Conservation (phyloP, 2,113 vertebrate genomes). For the Theropithecus gelada region DNA sequence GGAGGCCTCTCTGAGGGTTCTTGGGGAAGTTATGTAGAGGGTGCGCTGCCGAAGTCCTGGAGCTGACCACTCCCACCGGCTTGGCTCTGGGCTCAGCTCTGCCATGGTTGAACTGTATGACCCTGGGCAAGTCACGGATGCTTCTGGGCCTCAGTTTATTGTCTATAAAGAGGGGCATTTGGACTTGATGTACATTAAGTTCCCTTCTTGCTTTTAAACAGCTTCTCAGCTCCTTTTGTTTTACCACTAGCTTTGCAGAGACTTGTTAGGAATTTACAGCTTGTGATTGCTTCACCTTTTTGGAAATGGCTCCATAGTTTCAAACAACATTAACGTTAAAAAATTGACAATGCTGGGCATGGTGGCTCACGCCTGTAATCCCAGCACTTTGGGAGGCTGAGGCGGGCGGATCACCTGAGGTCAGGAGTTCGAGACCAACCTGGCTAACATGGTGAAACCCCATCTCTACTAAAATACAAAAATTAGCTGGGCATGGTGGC, state of each 20-base stretch:
- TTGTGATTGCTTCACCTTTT: background rate
- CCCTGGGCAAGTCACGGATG: background rate
- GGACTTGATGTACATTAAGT: background rate
- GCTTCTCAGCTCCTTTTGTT: background rate
- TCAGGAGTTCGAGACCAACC: no score
- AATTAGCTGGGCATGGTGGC: no score
- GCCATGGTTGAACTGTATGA: background rate
- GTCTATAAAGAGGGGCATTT: background rate
- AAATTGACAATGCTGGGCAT: background rate
- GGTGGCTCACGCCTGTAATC: no score
- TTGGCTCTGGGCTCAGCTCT: background rate
- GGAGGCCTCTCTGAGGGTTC: background rate
- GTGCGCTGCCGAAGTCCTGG: background rate
- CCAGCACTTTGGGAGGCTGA: no score
- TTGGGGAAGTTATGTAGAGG: background rate
- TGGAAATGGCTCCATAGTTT: conserved; percentile 5
- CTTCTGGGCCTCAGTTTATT: background rate
- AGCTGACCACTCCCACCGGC: no score
- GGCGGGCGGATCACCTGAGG: no score
- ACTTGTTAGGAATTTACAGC: conserved; percentile 4
- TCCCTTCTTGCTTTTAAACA: background rate
- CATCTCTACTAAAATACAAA: no score
- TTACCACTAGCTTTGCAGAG: background rate
- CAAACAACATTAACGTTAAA: background rate
- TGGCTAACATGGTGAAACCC: no score